Conservation (phyloP, 2,797 vertebrate genomes). For the Tokudaia tokunoshimensis region DNA sequence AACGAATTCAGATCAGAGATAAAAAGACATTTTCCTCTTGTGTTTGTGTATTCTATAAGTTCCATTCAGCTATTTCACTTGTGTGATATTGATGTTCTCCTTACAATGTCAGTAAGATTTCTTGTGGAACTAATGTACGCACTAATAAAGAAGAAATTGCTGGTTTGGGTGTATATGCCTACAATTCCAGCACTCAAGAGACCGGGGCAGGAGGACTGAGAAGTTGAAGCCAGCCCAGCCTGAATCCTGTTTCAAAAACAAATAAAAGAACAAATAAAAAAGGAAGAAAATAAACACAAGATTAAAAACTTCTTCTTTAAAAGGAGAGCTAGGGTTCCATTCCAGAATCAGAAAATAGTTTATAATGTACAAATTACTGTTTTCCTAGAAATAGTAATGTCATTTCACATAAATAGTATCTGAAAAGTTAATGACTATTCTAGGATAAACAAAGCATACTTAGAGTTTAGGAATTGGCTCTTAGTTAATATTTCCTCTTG, state of each 20-base stretch:
- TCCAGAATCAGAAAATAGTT: slow-evolving; percentile 67
- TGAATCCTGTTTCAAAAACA: not conserved
- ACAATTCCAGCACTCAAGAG: not conserved
- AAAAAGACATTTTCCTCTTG: slow-evolving; percentile 55
- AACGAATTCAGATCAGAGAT: slow-evolving; percentile 52
- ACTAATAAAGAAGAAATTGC: slow-evolving; percentile 39
- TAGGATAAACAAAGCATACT: slow-evolving; percentile 74
- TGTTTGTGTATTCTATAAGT: slow-evolving; percentile 26
- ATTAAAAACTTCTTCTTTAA: slow-evolving; percentile 57
- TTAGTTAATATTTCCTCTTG: slow-evolving; percentile 77
- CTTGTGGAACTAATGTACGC: slow-evolving; percentile 59
- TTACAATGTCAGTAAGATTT: slow-evolving; percentile 69
- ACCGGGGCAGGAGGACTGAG: not conserved
- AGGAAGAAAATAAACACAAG: slow-evolving; percentile 53
- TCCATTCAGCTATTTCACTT: slow-evolving; percentile 56
- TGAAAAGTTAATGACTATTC: slow-evolving; percentile 76
- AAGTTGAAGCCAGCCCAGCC: not conserved
- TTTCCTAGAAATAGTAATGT: slow-evolving; percentile 67
- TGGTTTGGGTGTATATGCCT: not conserved
- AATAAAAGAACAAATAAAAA: not conserved
- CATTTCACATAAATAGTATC: slow-evolving; percentile 66
- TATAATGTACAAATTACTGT: slow-evolving; percentile 54
- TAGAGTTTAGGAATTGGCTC: slow-evolving; percentile 65
- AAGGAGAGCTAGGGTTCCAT: slow-evolving; percentile 50
- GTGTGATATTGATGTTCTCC: not conserved